phyloP scores from a whole-genome alignment of 2,113 vertebrate species.

The Pogona vitticeps region DNA sequence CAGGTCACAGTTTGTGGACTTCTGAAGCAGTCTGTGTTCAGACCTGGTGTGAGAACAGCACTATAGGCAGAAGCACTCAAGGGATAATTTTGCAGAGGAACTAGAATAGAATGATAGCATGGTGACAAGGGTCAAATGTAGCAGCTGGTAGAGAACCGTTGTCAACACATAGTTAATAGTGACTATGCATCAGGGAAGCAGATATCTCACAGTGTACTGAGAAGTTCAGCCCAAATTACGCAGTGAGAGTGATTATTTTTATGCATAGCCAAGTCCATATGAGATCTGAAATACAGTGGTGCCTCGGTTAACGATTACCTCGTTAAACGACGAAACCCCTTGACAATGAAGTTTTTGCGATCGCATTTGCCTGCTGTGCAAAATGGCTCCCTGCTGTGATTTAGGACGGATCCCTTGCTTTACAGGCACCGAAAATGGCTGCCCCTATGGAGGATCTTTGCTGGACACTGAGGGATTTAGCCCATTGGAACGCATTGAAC shows the following conservation, averaged over 20 bases:
- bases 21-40: neutral
- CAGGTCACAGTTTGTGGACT: neutral
- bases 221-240: neutral
- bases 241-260: neutral
- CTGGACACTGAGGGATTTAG: too few species aligned
- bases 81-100: conserved; percentile 53
- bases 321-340: too few species aligned
- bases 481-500: too few species aligned
- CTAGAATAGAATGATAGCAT: conserved; percentile 49
- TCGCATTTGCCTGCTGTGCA: too few species aligned
- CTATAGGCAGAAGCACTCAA: conserved; percentile 52
- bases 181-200: neutral
- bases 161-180: conserved; percentile 1
- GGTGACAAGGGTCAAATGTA: conserved; percentile 48
- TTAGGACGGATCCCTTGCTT: too few species aligned
- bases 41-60: conserved; percentile 9
- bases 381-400: too few species aligned
- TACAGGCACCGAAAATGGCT: too few species aligned
- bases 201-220: neutral
- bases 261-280: neutral
- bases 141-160: conserved; percentile 53
- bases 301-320: too few species aligned
- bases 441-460: too few species aligned
- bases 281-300: neutral
- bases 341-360: too few species aligned